Conservation (phyloP, 1,140 invertebrate genomes). For the Dolichoris vasculosae region DNA sequence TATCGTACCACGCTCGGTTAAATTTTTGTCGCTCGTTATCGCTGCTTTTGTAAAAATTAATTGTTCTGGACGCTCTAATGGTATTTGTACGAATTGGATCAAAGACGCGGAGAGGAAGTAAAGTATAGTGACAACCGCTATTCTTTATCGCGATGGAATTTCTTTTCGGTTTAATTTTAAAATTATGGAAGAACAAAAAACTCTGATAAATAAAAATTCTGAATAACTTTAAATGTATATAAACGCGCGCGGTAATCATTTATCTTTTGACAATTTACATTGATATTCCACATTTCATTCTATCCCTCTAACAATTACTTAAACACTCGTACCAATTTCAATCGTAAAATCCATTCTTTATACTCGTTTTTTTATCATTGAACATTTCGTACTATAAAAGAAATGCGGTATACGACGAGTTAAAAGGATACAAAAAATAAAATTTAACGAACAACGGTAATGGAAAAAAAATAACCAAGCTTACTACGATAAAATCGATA, state of each 20-base stretch:
- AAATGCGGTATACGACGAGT: not conserved
- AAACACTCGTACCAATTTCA: not conserved
- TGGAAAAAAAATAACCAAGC: constrained; percentile 5
- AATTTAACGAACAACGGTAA: not conserved
- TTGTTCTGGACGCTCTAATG: no score
- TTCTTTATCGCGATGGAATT: no score
- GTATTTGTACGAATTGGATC: no score
- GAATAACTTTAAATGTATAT: no score
- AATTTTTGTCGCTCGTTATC: no score
- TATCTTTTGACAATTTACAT: not conserved
- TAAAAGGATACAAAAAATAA: constrained; percentile 15
- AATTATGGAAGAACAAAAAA: no score
- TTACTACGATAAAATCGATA: constrained; percentile 24
- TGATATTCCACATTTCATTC: not conserved
- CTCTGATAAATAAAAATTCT: no score
- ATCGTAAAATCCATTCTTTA: not conserved
- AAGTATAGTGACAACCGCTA: no score
- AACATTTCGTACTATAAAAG: not conserved
- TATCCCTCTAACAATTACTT: not conserved
- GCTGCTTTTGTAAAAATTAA: no score
- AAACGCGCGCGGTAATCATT: not conserved
- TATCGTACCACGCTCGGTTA: no score
- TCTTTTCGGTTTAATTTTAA: no score
- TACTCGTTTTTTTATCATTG: not conserved
- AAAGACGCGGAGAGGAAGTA: no score